Base-by-base conservation (phyloP, 2,113 vertebrate species). In the Acrocephalus kingi region DNA sequence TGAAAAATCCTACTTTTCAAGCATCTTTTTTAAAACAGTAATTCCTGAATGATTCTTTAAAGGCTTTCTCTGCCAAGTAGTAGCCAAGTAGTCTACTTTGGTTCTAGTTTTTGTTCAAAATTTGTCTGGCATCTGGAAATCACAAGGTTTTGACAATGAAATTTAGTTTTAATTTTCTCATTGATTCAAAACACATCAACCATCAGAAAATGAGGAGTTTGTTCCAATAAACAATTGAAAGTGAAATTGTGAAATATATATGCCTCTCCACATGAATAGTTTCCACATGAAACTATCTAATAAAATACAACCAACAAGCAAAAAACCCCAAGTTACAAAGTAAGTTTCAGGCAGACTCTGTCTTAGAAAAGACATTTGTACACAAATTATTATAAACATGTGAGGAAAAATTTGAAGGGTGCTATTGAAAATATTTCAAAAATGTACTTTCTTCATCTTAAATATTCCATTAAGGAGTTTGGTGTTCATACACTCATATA, bases 251-350 rank as follows among this genome's bases (percentile, higher is more conserved):
- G 0, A 72, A 72, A 82, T 72, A 55, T 55, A 30, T 58, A 58
- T 1, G 3, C 7, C 13, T 66, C 9, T 74, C 63, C 18, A 48
- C 20, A 24, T 24, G 33, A 84, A 67, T 39, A 39, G 37, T 39
- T 39, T 74, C 63, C 18, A 48, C 20, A 24, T 24, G 33, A 84
- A 67, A 67, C 3, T 46, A 67, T 15, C 9, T 2, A 2, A 77
- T 43, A 77, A 85, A 79, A 75, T 52, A 4, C n/a, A 73, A 52
- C 1, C 10, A 61, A 59, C 14, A 48, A 25, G 13, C 3, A 28
- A 80, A 85, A 56, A 41, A 0, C 0, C 0, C 3, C 7, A 13
- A 4, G 28, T 33, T 52, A 61, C 27, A 49, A 59, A 61, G 9
- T 35, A 79, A 88, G 4, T 3, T 93, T 63, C 24, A 72, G 19